Evolutionary conservation across 2,797 vertebrate species (phyloP), one percentile per base, ranked within the genome.

Genomic region (Hyperoplus immaculatus): DNA sequence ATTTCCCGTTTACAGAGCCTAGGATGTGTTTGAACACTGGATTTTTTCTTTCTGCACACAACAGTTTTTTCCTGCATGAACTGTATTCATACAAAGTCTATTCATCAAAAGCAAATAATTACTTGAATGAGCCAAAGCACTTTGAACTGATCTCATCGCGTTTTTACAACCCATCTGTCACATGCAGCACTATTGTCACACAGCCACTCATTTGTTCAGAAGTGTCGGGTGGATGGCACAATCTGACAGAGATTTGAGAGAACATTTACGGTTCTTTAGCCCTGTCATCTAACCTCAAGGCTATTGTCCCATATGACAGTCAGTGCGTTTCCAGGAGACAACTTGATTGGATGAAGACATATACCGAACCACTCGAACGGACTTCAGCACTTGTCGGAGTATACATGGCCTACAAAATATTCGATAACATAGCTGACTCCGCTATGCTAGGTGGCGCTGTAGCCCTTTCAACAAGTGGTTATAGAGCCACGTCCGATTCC

Each of bases 91-190:
- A 55, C 54, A 47, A 46, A 11, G 18, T 51, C 45, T 77, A 29
- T 53, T 46, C 11, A 12, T 78, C 50, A 63, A 38, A 84, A 8
- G 41, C 59, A 74, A 60, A 77, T 55, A 55, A 71, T 80, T 54
- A 60, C 42, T 66, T 46, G 57, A 80, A 61, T 0, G 8, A 55
- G 18, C 46, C 51, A 70, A 75, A 65, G 18, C 68, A 58, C 45
- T 72, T 73, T 14, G 14, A 75, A 64, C 74, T 16, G 2, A 59
- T 82, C 69, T 54, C 69, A 46, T 85, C 56, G 51, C 29, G 41
- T 81, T 36, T 58, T 43, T 18, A 53, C 61, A 77, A 50, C 75
- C 83, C 85, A 83, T 90, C 86, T 88, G 82, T 74, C 80, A 72
- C 74, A 65, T 65, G 42, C 79, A 70, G 68, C 62, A 53, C 69